These are phyloP conservation scores for Papilio protenor DNA, from an alignment of 2,888 invertebrate species.

Conservation along the genomic window DNA sequence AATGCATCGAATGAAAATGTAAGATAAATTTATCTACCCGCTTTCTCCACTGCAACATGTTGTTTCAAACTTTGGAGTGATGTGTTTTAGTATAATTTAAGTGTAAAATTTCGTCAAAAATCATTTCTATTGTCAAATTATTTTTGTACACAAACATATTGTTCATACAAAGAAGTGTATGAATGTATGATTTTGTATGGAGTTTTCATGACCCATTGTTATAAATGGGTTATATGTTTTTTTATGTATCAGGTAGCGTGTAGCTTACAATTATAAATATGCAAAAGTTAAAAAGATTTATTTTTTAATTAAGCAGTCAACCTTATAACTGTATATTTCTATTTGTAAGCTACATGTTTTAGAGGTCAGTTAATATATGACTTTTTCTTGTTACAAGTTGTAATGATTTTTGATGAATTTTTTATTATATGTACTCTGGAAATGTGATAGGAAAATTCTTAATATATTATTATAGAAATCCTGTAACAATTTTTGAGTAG, in stretches of 20 bases:
- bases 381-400: constrained; percentile 36
- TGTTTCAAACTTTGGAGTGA: constrained; percentile 45
- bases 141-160: no score
- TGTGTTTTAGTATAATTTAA: constrained; percentile 59
- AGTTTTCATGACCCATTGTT: neutral
- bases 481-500: constrained; percentile 60
- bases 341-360: constrained; percentile 11
- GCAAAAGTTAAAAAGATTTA: neutral
- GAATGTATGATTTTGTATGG: no score
- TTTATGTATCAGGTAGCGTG: neutral
- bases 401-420: constrained; percentile 60
- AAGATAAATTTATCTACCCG: constrained; percentile 82
- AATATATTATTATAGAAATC: constrained; percentile 47
- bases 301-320: constrained; percentile 33
- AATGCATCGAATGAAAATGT: constrained; percentile 82
- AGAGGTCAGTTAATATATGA: neutral
- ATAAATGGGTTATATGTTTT: neutral
- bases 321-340: no score
- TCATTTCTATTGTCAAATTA: neutral
- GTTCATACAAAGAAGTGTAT: no score
- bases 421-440: constrained; percentile 61
- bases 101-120: constrained; percentile 45
- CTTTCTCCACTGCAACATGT: constrained; percentile 64
- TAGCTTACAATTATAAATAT: neutral
- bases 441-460: constrained; percentile 52